Evolutionary conservation across 2,113 vertebrate genomes (phyloP).

Genomic region (Cebus imitator): DNA sequence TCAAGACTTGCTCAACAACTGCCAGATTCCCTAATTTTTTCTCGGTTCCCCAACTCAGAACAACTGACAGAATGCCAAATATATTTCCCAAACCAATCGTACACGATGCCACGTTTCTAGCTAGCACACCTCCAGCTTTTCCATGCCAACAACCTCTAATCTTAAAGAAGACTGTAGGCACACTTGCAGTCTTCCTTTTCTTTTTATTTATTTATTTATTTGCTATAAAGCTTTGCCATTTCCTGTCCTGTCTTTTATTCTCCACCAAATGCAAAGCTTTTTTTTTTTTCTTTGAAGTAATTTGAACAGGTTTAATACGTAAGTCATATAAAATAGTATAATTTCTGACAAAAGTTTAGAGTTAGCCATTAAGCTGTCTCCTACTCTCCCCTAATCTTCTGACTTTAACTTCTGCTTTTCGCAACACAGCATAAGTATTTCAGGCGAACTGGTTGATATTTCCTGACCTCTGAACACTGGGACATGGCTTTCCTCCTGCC

Average conservation of each 20-base stretch:
- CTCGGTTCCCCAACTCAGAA: background rate
- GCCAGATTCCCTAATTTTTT: background rate
- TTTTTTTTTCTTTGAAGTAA: background rate
- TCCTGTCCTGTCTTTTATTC: background rate
- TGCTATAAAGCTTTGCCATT: background rate
- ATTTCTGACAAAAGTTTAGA: constrained; percentile 39
- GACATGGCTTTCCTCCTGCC: background rate
- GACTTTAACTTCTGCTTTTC: background rate
- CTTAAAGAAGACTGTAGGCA: background rate
- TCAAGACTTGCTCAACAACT: background rate
- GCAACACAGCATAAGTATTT: background rate
- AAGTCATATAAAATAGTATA: background rate
- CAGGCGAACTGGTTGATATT: background rate
- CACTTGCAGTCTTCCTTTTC: background rate
- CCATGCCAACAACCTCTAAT: background rate
- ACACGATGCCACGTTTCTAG: background rate
- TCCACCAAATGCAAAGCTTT: background rate
- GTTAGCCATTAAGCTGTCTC: background rate
- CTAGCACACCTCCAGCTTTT: background rate
- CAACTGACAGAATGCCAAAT: background rate
- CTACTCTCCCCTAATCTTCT: background rate
- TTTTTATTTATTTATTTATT: background rate
- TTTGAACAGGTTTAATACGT: background rate
- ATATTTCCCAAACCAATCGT: background rate
- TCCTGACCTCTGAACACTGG: background rate